A percentile compares a stretch with the other conserved stretches of the same genome.
phyloP scores from a whole-genome alignment of 1,140 invertebrate species.

The Archegozetes longisetosus region DNA sequence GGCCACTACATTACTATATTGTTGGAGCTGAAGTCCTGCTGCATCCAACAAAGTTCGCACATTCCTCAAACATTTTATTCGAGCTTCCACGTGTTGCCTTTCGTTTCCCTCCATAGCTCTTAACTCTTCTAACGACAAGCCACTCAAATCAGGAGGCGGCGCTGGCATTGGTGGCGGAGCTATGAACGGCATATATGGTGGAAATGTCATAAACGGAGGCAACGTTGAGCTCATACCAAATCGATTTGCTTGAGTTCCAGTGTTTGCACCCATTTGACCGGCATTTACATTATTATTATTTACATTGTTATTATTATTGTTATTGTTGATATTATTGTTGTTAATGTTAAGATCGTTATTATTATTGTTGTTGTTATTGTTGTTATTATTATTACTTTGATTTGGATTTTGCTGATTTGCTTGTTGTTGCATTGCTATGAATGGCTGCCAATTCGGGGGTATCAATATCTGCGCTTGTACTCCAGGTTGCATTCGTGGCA shows the following conservation, averaged over 20 bases:
- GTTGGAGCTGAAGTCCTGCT: constrained; percentile 69
- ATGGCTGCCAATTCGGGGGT: not conserved
- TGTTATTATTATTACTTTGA: constrained; percentile 3
- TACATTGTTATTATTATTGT: constrained; percentile 6
- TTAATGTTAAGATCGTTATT: not conserved
- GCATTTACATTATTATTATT: constrained; percentile 7
- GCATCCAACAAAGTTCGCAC: constrained; percentile 74
- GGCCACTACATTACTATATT: constrained; percentile 45
- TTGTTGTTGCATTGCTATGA: not conserved
- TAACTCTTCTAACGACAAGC: constrained; percentile 65
- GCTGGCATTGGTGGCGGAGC: constrained; percentile 36
- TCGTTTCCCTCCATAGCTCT: constrained; percentile 69
- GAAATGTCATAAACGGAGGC: constrained; percentile 22
- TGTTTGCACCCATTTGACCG: too few species aligned
- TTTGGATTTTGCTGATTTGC: not conserved
- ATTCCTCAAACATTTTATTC: constrained; percentile 66
- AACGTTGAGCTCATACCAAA: not conserved
- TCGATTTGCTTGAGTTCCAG: not conserved
- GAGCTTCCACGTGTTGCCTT: constrained; percentile 67
- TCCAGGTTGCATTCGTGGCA: not conserved
- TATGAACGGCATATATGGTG: constrained; percentile 22
- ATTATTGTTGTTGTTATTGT: constrained; percentile 6
- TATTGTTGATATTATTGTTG: constrained; percentile 15
- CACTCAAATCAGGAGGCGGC: constrained; percentile 47
- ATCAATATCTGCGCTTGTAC: not conserved